These are phyloP conservation scores for Acronicta aceris DNA, from an alignment of 2,888 invertebrate genomes.

Conservation along the genomic window DNA sequence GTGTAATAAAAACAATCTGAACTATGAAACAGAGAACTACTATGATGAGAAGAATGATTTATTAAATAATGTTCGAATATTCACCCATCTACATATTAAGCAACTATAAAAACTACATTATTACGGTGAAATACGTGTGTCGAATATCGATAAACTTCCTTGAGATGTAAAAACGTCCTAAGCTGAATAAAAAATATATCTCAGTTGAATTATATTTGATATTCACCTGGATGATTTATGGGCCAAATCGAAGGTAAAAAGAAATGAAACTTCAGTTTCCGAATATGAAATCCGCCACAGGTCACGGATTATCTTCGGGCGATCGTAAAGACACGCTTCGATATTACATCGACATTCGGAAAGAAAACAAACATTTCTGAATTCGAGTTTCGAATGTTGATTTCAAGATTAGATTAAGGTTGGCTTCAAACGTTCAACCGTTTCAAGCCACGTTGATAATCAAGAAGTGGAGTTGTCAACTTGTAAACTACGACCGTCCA, in stretches of 20 bases:
- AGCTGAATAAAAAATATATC: background rate
- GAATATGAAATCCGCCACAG: slow-evolving; percentile 36
- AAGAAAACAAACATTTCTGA: slow-evolving; percentile 11
- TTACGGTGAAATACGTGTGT: too few relatives aligned
- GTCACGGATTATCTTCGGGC: slow-evolving; percentile 42
- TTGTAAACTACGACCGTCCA: slow-evolving; percentile 8
- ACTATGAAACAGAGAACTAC: too few relatives aligned
- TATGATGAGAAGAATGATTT: too few relatives aligned
- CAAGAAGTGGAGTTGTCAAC: slow-evolving; percentile 15
- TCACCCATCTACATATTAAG: too few relatives aligned
- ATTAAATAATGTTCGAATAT: too few relatives aligned
- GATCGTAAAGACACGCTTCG: slow-evolving; percentile 29
- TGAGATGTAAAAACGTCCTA: too few relatives aligned
- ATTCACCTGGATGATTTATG: slow-evolving; percentile 19
- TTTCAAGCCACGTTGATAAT: slow-evolving; percentile 7
- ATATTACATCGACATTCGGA: slow-evolving; percentile 22
- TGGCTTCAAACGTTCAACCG: slow-evolving; percentile 11
- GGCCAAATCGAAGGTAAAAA: slow-evolving; percentile 13
- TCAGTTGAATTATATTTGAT: slow-evolving; percentile 14
- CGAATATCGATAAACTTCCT: too few relatives aligned
- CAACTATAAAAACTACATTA: too few relatives aligned
- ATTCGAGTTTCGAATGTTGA: slow-evolving; percentile 20
- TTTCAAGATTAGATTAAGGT: slow-evolving; percentile 26
- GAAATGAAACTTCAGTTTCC: slow-evolving; percentile 33
- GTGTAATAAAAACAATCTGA: too few relatives aligned